Base-by-base conservation (phyloP, 2,113 vertebrate genomes). In the Barbus barbus region DNA sequence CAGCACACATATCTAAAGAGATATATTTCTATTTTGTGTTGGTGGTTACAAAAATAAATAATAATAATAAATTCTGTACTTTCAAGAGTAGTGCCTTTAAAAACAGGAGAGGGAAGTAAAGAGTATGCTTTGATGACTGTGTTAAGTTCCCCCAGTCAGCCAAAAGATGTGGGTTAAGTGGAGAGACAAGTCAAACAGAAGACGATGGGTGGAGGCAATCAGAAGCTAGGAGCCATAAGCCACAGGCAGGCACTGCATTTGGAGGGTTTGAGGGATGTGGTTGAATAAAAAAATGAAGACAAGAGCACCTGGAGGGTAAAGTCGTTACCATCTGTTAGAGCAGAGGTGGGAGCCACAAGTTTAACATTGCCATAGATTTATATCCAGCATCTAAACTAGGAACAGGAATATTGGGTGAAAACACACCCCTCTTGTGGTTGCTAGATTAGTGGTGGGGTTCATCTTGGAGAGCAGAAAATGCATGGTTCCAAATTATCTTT, bases 341-440 rank as follows among this genome's bases (percentile, higher is more conserved):
- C 46, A 36, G 80, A 82, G 81, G 76, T 44, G 72, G 88, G 85
- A 87, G 61, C 77, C 88, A 85, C 83, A 88, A 83, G 33, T 87
- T 88, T 83, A 78, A 90, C 87, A 65, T 83, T 81, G 75, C 48
- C 83, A 78, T 88, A 83, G 81, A 83, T 82, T 81, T 81, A 86
- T 76, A 75, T 44, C 28, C 31, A 83, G 83, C 82, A 81, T 76
- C 88, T 76, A 61, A 84, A 77, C 61, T 88, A 82, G 71, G 89
- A 92, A 91, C 89, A 91, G 90, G 89, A 91, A 89, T 85, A 90
- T 90, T 91, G 91, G 91, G 91, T 90, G 90, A 91, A 94, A 93
- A 92, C 92, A 94, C 92, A 90, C 91, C 92, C 93, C 86, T 88
- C 85, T 80, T 92, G 92, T 18, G 90, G 93, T 87, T 80, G 61